phyloP scores from a whole-genome alignment of 2,797 vertebrate genomes.

The Stomatorhinus walkeri region DNA sequence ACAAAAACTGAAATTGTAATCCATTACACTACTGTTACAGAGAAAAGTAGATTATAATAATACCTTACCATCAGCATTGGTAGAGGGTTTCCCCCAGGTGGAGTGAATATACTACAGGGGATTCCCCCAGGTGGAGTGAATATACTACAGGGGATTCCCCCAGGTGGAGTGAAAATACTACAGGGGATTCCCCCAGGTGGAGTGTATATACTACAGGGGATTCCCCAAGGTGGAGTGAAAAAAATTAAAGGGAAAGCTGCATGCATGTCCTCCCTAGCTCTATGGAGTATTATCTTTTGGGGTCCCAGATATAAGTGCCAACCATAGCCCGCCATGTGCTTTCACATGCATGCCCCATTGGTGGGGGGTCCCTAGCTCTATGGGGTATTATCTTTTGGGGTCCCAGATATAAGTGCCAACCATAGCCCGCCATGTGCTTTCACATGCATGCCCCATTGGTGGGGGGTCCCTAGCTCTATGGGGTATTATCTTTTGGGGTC shows the following conservation, averaged over 20 bases:
- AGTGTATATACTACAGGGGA: not conserved
- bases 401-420: not conserved
- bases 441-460: not conserved
- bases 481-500: not conserved
- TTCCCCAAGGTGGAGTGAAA: not conserved
- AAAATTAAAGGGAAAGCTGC: not conserved
- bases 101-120: not conserved
- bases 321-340: too few species aligned
- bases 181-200: not conserved
- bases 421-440: too few species aligned
- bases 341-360: not conserved
- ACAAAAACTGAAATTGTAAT: not conserved
- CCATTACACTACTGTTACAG: not conserved
- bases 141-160: not conserved
- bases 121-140: not conserved
- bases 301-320: not conserved
- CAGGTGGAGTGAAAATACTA: not conserved
- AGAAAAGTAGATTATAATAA: not conserved
- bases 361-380: not conserved
- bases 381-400: not conserved
- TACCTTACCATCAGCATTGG: not conserved
- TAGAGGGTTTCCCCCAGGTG: not conserved
- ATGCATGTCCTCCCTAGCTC: not conserved
- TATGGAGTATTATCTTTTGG: not conserved
- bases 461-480: not conserved